Conservation (phyloP, 1,140 invertebrate genomes). For the Pentalonia nigronervosa region DNA sequence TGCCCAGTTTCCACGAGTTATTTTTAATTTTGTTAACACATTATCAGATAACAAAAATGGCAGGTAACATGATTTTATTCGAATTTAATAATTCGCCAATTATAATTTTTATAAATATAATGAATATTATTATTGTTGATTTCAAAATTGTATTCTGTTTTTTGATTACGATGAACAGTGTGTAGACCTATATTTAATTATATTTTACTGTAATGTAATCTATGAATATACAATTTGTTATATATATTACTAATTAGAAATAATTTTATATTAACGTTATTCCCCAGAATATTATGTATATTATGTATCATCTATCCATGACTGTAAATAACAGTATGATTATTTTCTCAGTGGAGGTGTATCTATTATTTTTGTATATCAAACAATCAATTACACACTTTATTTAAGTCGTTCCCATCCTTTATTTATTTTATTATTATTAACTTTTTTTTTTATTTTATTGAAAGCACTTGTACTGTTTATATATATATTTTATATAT, state of each 20-base stretch:
- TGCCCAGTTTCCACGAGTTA: background rate
- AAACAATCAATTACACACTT: conserved; percentile 55
- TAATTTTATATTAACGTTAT: conserved; percentile 57
- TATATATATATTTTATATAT: conserved; percentile 15
- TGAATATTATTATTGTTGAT: conserved; percentile 41
- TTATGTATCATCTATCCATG: conserved; percentile 39
- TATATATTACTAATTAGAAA: conserved; percentile 57
- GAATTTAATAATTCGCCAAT: conserved; percentile 15
- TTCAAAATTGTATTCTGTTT: conserved; percentile 45
- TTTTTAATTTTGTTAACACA: conserved; percentile 29
- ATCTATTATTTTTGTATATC: conserved; percentile 57
- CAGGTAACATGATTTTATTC: background rate
- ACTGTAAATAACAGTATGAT: conserved; percentile 51
- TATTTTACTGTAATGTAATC: conserved; percentile 29
- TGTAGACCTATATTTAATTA: conserved; percentile 37
- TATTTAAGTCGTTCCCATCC: conserved; percentile 46
- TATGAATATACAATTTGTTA: conserved; percentile 55
- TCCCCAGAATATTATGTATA: conserved; percentile 49
- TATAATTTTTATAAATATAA: conserved; percentile 50
- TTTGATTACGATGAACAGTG: background rate
- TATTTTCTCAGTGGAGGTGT: conserved; percentile 54
- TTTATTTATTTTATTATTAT: conserved; percentile 55
- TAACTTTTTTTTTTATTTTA: conserved; percentile 43
- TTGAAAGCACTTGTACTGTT: conserved; percentile 49
- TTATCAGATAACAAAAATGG: background rate